Evolutionary conservation across 2,888 invertebrate genomes (phyloP), one percentile per base, ranked within the genome.

Genomic region (Amaurobius ferox): DNA sequence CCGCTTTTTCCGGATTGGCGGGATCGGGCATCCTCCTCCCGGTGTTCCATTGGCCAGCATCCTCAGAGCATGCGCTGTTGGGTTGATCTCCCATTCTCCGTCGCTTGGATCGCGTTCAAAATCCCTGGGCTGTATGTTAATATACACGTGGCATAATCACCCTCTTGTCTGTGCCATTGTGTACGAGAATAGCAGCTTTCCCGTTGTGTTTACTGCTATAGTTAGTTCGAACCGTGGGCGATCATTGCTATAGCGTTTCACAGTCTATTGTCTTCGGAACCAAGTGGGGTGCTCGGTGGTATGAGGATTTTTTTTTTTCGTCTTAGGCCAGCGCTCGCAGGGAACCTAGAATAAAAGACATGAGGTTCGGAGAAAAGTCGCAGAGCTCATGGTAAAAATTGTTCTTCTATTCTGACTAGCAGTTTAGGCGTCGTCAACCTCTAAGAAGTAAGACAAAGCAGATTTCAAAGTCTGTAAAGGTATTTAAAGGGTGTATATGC

Each of bases 41-140:
- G 29, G 32, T 19, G 76, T 72, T 78, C 77, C 77, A 85, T 85
- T 85, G 83, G 83, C 48, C 77, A 55, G 61, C 83, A 78, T 85
- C 83, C 77, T 70, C 72, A 26, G 64, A 61, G 72, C 83, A 85
- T 61, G 77, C 83, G 77, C 76, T 16, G n/a, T 66, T n/a, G 9
- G 28, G 28, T 3, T 19, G 67, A 40, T 35, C 66, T 61, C 66
- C n/a, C 73, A 13, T 48, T 35, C 66, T 19, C 32, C 66, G 1
- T 66, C 66, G 32, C 23, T 19, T 66, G 55, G 55, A 55, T 23
- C 55, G 3, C 55, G 16, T 55, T 55, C 55, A 55, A 55, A 23
- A 55, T 55, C 55, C 55, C 55, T 23, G 55, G 55, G 19, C 28
- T 55, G 67, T 73, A 80, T 80, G 80, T 61, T 80, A 80, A 80